phyloP scores from a whole-genome alignment of 2,113 vertebrate genomes.

The Serilophus lunatus region DNA sequence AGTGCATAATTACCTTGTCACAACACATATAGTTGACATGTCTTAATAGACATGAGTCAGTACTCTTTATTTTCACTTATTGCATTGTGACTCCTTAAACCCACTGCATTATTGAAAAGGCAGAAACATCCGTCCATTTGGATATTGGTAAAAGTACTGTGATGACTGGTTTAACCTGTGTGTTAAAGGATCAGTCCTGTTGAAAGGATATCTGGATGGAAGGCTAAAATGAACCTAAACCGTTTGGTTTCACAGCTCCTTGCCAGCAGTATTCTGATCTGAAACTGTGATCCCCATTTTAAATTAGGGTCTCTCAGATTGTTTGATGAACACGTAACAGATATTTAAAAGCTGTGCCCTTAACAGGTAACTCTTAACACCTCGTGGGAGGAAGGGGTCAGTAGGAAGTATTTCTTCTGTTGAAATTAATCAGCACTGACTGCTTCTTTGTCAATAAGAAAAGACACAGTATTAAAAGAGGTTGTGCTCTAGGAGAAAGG shows the following conservation, averaged over 20 bases:
- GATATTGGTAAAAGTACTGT: not conserved
- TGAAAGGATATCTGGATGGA: not conserved
- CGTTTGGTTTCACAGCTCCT: not conserved
- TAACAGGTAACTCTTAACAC: not conserved
- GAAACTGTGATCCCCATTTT: not conserved
- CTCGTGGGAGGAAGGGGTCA: not conserved
- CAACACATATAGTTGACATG: not conserved
- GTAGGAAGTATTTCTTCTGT: not conserved
- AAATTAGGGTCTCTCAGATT: not conserved
- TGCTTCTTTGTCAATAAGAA: not conserved
- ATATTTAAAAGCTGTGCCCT: not conserved
- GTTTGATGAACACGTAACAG: not conserved
- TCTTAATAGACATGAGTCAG: conserved; percentile 13
- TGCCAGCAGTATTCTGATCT: not conserved
- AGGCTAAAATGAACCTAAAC: not conserved
- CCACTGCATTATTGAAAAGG: not conserved
- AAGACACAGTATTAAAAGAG: not conserved
- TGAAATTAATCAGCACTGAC: not conserved
- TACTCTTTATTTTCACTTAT: not conserved
- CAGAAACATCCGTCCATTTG: not conserved
- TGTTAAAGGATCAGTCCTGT: not conserved
- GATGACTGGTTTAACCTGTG: not conserved
- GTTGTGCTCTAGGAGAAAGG: not conserved
- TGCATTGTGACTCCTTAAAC: conserved; percentile 18
- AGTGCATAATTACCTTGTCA: not conserved